These are phyloP conservation scores for Rhyacophila evoluta DNA, from an alignment of 2,888 invertebrate genomes.

Conservation along the genomic window DNA sequence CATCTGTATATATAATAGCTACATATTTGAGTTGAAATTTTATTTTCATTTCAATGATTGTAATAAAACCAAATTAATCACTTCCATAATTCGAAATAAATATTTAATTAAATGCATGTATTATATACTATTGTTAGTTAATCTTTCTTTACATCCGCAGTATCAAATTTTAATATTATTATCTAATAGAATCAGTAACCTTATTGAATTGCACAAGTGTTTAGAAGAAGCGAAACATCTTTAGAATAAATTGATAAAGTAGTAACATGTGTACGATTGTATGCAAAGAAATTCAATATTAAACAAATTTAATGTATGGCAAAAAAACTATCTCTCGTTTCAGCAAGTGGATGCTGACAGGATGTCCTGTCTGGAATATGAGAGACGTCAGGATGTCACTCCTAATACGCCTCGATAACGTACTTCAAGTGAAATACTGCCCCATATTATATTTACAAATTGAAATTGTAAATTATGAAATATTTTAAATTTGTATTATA, in stretches of 20 bases:
- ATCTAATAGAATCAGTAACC: neutral
- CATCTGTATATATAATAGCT: too few species aligned
- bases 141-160: neutral
- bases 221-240: neutral
- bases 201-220: neutral
- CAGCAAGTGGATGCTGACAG: conserved; percentile 53
- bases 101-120: too few species aligned
- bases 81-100: too few species aligned
- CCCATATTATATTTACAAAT: neutral
- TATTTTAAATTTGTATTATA: too few species aligned
- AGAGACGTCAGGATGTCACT: conserved; percentile 43
- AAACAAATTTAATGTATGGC: conserved; percentile 47
- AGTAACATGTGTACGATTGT: conserved; percentile 32
- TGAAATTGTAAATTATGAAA: too few species aligned
- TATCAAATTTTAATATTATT: neutral
- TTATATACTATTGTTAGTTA: too few species aligned
- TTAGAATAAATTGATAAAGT: conserved; percentile 15
- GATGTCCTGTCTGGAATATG: conserved; percentile 52
- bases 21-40: too few species aligned
- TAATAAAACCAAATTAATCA: too few species aligned
- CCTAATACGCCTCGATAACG: conserved; percentile 20
- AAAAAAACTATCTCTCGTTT: conserved; percentile 42
- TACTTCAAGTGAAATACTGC: neutral
- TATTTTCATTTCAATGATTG: too few species aligned
- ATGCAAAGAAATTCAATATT: conserved; percentile 51